Percentiles rank a stretch among this genome's conserved stretches.
Conservation (phyloP, 2,113 vertebrate genomes). For the Nycticryphes semicollaris region DNA sequence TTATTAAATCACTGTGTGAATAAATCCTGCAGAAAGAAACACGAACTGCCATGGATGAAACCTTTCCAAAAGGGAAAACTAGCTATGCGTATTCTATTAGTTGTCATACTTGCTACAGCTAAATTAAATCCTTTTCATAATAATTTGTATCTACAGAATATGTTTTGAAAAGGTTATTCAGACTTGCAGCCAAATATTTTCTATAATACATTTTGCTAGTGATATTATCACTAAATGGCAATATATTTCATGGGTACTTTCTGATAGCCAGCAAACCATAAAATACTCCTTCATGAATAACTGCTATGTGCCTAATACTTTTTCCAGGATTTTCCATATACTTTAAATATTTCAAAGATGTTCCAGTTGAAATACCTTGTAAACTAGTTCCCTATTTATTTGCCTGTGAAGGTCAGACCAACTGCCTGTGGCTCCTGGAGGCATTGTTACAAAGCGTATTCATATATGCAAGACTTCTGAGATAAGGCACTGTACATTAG, state of each 20-base stretch:
- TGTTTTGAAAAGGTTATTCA: conserved; percentile 25
- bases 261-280: background rate
- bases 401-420: background rate
- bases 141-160: background rate
- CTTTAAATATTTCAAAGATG: background rate
- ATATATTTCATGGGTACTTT: background rate
- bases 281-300: background rate
- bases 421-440: background rate
- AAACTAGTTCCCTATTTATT: background rate
- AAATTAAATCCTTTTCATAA: conserved; percentile 3
- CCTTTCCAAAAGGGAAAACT: conserved; percentile 1
- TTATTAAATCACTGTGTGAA: background rate
- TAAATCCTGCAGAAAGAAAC: background rate
- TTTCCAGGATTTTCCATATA: background rate
- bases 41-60: background rate
- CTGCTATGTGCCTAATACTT: background rate
- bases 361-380: background rate
- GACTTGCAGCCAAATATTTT: background rate
- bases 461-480: background rate
- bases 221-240: background rate
- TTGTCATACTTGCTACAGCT: background rate
- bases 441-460: background rate
- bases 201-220: background rate
- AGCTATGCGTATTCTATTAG: background rate
- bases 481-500: background rate